These are phyloP conservation scores for Etheostoma nigrum DNA, from an alignment of 2,797 vertebrate species.

Conservation along the genomic window DNA sequence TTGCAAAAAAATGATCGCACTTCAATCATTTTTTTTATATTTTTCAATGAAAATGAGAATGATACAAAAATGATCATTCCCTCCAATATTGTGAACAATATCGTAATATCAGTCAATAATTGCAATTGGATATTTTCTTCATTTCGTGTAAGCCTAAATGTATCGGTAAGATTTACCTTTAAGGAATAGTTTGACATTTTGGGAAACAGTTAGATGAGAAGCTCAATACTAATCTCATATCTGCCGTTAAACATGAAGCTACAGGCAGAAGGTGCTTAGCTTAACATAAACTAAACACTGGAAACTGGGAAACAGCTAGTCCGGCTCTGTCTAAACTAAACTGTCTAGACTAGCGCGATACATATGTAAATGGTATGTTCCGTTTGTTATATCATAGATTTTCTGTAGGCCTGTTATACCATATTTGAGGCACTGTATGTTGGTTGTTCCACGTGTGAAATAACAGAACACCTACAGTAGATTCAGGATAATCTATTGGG, in stretches of 20 bases:
- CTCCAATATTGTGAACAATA: no score
- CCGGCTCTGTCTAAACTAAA: background rate
- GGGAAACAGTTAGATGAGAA: background rate
- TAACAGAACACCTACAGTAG: slow-evolving; percentile 23
- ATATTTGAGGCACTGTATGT: background rate
- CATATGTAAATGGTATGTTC: background rate
- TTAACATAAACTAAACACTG: background rate
- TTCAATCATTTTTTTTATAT: no score
- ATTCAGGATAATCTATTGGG: slow-evolving; percentile 31
- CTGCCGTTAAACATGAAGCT: background rate
- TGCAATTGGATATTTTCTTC: no score
- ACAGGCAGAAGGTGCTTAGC: background rate
- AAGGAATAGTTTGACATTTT: background rate
- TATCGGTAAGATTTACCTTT: background rate
- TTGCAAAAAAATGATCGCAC: no score
- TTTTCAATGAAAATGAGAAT: no score
- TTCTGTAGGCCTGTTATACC: background rate
- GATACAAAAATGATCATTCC: no score
- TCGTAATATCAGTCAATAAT: no score
- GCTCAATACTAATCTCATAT: background rate
- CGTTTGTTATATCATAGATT: background rate
- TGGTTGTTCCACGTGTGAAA: slow-evolving; percentile 43
- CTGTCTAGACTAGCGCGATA: background rate
- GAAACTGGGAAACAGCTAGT: background rate
- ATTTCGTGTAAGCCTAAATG: background rate